Percentiles rank a stretch among this genome's conserved stretches.
Evolutionary conservation across 1,140 invertebrate genomes (phyloP).

Genomic region (Eumeta japonica): DNA sequence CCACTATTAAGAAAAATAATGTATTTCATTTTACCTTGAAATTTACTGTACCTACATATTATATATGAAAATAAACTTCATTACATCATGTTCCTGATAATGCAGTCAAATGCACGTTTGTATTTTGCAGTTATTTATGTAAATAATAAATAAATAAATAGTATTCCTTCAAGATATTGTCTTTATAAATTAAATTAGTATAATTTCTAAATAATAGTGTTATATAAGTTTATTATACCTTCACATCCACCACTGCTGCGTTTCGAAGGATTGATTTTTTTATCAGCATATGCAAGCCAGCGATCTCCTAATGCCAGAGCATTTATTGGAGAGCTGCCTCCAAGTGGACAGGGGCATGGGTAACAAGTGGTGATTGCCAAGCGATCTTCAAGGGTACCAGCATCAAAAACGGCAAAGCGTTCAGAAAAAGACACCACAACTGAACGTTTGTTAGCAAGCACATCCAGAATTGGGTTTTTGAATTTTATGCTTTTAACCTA

Average conservation of each 20-base stretch:
- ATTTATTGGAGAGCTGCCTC: slow-evolving; percentile 73
- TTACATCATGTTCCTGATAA: too few relatives aligned
- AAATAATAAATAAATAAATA: too few relatives aligned
- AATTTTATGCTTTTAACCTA: slow-evolving; percentile 87
- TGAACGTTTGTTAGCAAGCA: slow-evolving; percentile 78
- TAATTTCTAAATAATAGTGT: too few relatives aligned
- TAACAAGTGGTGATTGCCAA: slow-evolving; percentile 87
- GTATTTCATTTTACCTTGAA: too few relatives aligned
- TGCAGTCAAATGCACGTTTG: too few relatives aligned
- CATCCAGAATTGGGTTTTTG: slow-evolving; percentile 84
- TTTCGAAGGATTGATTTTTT: slow-evolving; percentile 76
- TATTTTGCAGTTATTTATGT: too few relatives aligned
- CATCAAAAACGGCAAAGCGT: slow-evolving; percentile 88
- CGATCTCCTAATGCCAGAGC: slow-evolving; percentile 85
- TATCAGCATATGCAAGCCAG: slow-evolving; percentile 82
- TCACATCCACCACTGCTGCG: slow-evolving; percentile 85
- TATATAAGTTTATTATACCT: slow-evolving; percentile 50
- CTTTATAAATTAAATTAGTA: too few relatives aligned
- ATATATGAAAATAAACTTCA: too few relatives aligned
- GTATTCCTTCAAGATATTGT: too few relatives aligned
- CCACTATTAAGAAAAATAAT: too few relatives aligned
- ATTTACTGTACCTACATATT: too few relatives aligned
- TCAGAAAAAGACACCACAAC: slow-evolving; percentile 87
- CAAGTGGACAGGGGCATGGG: slow-evolving; percentile 66
- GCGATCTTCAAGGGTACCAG: slow-evolving; percentile 81